Conservation (phyloP, 2,888 invertebrate species). For the Noctua comes region DNA sequence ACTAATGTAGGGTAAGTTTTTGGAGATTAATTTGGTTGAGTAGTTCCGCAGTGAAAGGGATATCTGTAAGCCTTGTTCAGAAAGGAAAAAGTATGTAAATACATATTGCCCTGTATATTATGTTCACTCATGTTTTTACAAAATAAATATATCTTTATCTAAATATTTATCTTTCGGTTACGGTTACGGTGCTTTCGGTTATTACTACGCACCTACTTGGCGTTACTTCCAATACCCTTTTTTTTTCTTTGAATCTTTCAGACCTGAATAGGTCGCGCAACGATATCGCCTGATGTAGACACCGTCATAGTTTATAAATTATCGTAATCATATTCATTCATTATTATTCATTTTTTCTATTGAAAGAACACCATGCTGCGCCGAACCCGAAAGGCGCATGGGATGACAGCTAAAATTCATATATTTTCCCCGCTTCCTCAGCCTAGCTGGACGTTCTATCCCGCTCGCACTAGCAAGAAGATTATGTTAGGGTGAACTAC, state of each 20-base stretch:
- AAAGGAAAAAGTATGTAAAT: background rate
- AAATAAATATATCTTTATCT: background rate
- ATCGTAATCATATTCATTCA: background rate
- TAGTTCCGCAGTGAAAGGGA: background rate
- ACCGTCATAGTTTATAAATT: background rate
- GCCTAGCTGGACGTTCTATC: too few relatives aligned
- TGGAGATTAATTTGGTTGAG: background rate
- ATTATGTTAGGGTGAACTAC: too few relatives aligned
- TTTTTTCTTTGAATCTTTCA: too few relatives aligned
- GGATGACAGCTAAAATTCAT: too few relatives aligned
- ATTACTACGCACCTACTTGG: too few relatives aligned
- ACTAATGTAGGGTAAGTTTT: background rate
- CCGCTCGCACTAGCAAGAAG: too few relatives aligned
- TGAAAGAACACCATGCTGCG: background rate
- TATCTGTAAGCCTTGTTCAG: background rate
- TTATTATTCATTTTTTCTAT: too few relatives aligned
- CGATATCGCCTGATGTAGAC: background rate
- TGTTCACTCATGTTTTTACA: background rate
- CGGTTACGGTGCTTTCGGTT: too few relatives aligned
- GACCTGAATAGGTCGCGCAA: background rate
- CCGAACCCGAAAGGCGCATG: background rate
- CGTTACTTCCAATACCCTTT: too few relatives aligned
- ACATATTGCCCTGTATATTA: background rate
- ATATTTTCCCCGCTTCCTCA: too few relatives aligned
- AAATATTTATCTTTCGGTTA: too few relatives aligned